phyloP scores from a whole-genome alignment of 2,113 vertebrate genomes.

The Mionectes macconnelli region DNA sequence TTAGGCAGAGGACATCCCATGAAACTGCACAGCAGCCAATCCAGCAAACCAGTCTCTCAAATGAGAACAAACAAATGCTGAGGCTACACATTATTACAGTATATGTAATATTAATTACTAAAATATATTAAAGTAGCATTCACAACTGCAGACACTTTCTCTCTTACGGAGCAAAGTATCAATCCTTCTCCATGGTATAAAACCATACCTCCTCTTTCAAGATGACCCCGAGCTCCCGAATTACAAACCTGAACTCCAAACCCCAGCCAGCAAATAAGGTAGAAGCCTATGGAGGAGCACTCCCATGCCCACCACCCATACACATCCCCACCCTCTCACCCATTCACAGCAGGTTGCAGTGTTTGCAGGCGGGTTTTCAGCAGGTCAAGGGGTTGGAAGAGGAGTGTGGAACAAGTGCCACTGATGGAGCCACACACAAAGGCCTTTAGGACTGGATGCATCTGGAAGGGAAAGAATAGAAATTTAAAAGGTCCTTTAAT shows the following conservation, averaged over 20 bases:
- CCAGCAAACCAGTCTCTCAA: neutral
- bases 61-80: neutral
- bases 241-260: neutral
- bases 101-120: neutral
- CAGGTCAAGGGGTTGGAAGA: conserved; percentile 95
- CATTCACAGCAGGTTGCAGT: conserved; percentile 65
- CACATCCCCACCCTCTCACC: conserved; percentile 35
- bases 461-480: conserved; percentile 53
- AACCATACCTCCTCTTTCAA: neutral
- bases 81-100: neutral
- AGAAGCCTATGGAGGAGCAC: neutral
- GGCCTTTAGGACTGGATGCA: conserved; percentile 89
- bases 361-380: conserved; percentile 93
- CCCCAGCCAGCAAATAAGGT: neutral
- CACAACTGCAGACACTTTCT: neutral
- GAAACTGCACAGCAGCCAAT: neutral
- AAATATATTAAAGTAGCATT: neutral
- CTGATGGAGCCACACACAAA: conserved; percentile 94
- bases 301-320: accelerated
- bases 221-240: neutral
- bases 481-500: neutral
- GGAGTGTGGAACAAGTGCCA: conserved; percentile 91
- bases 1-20: neutral
- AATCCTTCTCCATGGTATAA: neutral
- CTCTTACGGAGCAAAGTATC: neutral